These are phyloP conservation scores for Propithecus coquereli DNA, from an alignment of 2,113 vertebrate species.

Conservation along the genomic window DNA sequence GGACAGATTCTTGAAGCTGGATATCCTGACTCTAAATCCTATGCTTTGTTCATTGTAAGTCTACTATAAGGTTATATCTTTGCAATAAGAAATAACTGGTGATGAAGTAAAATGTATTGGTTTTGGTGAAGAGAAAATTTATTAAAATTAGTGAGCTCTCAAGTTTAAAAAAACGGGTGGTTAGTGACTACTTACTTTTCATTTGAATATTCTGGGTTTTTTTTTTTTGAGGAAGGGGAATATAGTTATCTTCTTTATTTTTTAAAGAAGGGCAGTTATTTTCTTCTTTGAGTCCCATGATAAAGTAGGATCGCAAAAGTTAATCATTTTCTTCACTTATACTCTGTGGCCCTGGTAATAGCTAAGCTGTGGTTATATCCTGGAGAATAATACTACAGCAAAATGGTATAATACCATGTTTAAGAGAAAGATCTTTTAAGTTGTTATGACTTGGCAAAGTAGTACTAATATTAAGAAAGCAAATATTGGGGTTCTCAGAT, in stretches of 20 bases:
- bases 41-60: not conserved
- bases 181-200: not conserved
- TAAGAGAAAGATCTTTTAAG: conserved; percentile 20
- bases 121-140: not conserved
- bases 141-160: conserved; percentile 3
- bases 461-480: not conserved
- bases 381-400: not conserved
- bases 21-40: not conserved
- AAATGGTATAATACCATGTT: not conserved
- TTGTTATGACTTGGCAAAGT: not conserved
- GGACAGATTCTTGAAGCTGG: not conserved
- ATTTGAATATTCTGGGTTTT: conserved; percentile 10
- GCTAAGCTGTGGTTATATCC: not conserved
- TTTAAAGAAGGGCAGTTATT: not conserved
- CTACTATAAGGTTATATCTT: not conserved
- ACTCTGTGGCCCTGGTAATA: not conserved
- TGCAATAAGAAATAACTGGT: conserved; percentile 27
- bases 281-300: conserved; percentile 5
- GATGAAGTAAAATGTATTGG: not conserved
- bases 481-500: not conserved
- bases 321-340: not conserved
- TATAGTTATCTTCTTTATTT: not conserved
- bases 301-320: not conserved
- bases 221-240: not conserved
- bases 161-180: not conserved